Percentiles rank a stretch among this genome's conserved stretches.
These are phyloP conservation scores for Xylocampa areola DNA, from an alignment of 2,888 invertebrate species.

Conservation along the genomic window DNA sequence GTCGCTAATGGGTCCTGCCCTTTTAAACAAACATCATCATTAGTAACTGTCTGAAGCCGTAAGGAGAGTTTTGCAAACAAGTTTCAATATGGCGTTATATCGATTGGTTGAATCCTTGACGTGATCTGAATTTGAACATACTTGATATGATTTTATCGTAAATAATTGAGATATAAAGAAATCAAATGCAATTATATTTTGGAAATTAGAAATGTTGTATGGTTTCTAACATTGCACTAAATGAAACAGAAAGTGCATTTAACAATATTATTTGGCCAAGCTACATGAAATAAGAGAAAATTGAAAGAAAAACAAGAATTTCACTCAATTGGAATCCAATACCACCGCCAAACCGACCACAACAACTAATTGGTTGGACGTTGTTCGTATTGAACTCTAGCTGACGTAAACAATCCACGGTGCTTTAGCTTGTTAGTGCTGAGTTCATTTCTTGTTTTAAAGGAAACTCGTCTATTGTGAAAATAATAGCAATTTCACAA, in stretches of 20 bases:
- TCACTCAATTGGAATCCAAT: background rate
- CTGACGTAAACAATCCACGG: constrained; percentile 20
- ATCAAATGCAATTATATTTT: too few relatives aligned
- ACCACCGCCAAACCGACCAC: background rate
- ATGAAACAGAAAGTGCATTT: too few relatives aligned
- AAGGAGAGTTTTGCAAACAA: background rate
- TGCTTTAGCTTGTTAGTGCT: constrained; percentile 18
- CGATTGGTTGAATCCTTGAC: background rate
- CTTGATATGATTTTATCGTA: too few relatives aligned
- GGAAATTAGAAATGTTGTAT: too few relatives aligned
- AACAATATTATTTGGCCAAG: too few relatives aligned
- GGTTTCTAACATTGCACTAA: too few relatives aligned
- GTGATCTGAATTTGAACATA: background rate
- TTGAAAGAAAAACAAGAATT: background rate
- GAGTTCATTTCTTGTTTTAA: constrained; percentile 7
- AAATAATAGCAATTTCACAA: constrained; percentile 20
- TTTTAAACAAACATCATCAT: constrained; percentile 34
- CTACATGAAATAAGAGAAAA: too few relatives aligned
- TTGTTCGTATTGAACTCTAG: background rate
- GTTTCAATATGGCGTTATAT: constrained; percentile 1
- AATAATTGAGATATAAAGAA: too few relatives aligned
- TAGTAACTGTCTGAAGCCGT: constrained; percentile 9
- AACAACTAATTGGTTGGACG: constrained; percentile 7
- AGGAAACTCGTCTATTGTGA: constrained; percentile 28
- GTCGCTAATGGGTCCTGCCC: constrained; percentile 20